A percentile compares a stretch with the other conserved stretches of the same genome.
Conservation (phyloP, 2,113 vertebrate genomes). For the Corythaixoides concolor region DNA sequence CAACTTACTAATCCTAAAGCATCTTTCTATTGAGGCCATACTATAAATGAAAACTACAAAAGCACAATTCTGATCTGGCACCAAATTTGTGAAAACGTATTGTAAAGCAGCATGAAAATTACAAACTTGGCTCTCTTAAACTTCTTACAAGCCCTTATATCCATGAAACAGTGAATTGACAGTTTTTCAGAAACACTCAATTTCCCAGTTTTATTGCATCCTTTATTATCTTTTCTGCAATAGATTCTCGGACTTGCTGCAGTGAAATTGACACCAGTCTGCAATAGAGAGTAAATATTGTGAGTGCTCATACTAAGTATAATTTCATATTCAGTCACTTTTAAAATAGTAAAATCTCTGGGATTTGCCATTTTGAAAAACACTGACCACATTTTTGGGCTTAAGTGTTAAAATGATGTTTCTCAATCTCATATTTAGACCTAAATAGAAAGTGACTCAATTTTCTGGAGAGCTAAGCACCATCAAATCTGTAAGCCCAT, state of each 20-base stretch:
- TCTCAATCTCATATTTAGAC: background rate
- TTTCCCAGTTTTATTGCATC: constrained; percentile 78
- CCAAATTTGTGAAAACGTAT: background rate
- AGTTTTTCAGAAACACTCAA: constrained; percentile 87
- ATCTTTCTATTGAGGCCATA: background rate
- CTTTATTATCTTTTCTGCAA: constrained; percentile 83
- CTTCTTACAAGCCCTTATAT: constrained; percentile 88
- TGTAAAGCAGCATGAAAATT: background rate
- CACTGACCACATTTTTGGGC: background rate
- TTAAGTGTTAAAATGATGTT: background rate
- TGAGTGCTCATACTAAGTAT: background rate
- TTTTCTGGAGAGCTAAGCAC: background rate
- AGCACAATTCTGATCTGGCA: background rate
- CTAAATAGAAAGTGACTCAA: background rate
- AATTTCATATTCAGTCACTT: background rate
- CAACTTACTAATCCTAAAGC: background rate
- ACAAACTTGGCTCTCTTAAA: constrained; percentile 80
- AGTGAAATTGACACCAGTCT: constrained; percentile 85
- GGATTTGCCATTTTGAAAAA: background rate
- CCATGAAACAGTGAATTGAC: constrained; percentile 85
- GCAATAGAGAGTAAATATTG: background rate
- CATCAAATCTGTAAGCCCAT: background rate
- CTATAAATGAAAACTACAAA: background rate
- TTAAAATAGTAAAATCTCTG: background rate
- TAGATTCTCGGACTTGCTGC: constrained; percentile 86